These are phyloP conservation scores for Musca domestica DNA, from an alignment of 1,140 invertebrate species.

Conservation along the genomic window DNA sequence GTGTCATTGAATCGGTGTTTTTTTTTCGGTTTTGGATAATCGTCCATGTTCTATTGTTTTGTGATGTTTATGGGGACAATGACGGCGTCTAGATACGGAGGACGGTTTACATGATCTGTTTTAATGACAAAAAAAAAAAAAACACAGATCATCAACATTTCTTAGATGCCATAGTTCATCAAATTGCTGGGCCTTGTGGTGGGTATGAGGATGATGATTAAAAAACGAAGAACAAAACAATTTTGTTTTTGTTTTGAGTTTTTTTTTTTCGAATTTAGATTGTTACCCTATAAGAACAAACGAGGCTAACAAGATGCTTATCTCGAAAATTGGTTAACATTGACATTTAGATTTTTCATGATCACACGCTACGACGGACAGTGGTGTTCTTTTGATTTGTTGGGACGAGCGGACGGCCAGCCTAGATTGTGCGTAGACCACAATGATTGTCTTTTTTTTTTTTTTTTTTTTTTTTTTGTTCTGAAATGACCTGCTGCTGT, in stretches of 20 bases:
- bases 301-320: conserved; percentile 14
- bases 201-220: no score
- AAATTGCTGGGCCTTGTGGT: no score
- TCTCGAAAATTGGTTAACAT: neutral
- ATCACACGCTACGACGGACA: neutral
- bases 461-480: no score
- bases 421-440: no score
- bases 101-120: neutral
- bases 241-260: neutral
- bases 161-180: no score
- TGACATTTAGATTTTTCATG: conserved; percentile 20
- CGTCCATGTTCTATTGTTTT: neutral
- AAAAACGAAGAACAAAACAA: no score
- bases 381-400: neutral
- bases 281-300: conserved; percentile 6
- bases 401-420: neutral
- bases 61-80: no score
- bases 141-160: neutral
- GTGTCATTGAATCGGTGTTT: neutral
- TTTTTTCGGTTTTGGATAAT: neutral
- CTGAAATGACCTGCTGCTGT: no score
- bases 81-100: no score
- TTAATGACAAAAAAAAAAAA: conserved; percentile 6
- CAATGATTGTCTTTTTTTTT: no score
- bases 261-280: neutral